phyloP scores from a whole-genome alignment of 2,888 invertebrate species.

The Chelonus formosanus region DNA sequence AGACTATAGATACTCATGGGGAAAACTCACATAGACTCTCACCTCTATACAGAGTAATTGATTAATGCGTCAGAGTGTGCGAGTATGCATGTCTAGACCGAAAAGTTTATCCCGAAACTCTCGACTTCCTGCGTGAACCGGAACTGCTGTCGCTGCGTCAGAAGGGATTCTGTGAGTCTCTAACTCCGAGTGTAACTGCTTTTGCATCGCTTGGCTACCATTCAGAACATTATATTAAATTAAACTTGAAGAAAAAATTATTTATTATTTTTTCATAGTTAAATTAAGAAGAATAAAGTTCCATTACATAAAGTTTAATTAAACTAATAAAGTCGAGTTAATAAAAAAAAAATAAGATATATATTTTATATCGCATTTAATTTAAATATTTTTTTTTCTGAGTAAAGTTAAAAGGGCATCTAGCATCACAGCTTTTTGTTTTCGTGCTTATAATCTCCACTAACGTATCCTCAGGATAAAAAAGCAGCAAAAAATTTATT shows the following conservation, averaged over 20 bases:
- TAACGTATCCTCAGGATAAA: conserved; percentile 12
- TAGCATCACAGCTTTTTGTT: conserved; percentile 13
- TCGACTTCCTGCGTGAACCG: conserved; percentile 29
- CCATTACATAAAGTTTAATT: too few relatives aligned
- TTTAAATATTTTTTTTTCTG: not conserved
- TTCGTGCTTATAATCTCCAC: conserved; percentile 22
- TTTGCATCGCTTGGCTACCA: conserved; percentile 17
- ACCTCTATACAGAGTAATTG: conserved; percentile 41
- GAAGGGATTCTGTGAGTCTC: conserved; percentile 15
- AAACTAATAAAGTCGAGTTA: too few relatives aligned
- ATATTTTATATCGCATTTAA: too few relatives aligned
- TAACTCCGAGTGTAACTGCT: conserved; percentile 11
- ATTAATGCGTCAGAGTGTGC: conserved; percentile 42
- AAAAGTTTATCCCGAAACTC: conserved; percentile 42
- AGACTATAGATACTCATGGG: conserved; percentile 42
- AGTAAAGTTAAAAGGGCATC: conserved; percentile 23
- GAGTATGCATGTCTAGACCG: conserved; percentile 39
- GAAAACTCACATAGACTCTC: conserved; percentile 31
- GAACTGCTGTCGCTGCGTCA: conserved; percentile 27
- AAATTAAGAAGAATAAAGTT: too few relatives aligned
- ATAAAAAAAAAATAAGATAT: too few relatives aligned
- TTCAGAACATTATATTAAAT: conserved; percentile 19
- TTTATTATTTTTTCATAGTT: not conserved
- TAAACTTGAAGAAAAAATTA: not conserved
- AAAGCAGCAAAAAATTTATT: conserved; percentile 47